Percentiles rank a stretch among this genome's conserved stretches.
phyloP scores from a whole-genome alignment of 1,140 invertebrate genomes.

The Babylonia areolata region DNA sequence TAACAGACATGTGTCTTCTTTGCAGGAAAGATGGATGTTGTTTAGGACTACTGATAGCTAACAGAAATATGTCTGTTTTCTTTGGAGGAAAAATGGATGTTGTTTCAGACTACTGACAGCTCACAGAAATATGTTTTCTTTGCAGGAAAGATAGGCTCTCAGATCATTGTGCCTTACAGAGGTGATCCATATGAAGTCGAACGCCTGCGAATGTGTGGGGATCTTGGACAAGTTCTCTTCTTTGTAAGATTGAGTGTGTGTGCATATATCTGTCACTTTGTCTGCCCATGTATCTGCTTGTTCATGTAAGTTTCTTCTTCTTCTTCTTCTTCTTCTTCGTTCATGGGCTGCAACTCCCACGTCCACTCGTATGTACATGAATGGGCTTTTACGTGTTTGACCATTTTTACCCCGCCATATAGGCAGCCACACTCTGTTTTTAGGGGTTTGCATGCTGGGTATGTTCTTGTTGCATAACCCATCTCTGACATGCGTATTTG shows the following conservation, averaged over 20 bases:
- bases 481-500: too few relatives aligned
- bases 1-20: too few relatives aligned
- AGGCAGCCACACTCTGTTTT: too few relatives aligned
- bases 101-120: too few relatives aligned
- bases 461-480: too few relatives aligned
- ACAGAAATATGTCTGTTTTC: neutral
- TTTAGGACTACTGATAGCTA: too few relatives aligned
- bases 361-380: too few relatives aligned
- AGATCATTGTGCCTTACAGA: conserved; percentile 95
- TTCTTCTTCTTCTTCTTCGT: neutral
- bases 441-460: too few relatives aligned
- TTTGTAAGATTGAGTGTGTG: conserved; percentile 68
- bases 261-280: neutral
- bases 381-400: too few relatives aligned
- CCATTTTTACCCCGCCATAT: too few relatives aligned
- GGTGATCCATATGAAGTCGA: conserved; percentile 87
- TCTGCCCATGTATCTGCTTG: neutral
- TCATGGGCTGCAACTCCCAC: too few relatives aligned
- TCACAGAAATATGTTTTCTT: neutral
- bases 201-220: conserved; percentile 89
- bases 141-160: conserved; percentile 78
- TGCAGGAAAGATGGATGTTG: neutral
- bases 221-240: conserved; percentile 96
- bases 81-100: conserved; percentile 76
- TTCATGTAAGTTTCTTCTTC: neutral